A percentile compares a stretch with the other conserved stretches of the same genome.
These are phyloP conservation scores for Candoia aspera DNA, from an alignment of 2,113 vertebrate genomes.

Conservation along the genomic window DNA sequence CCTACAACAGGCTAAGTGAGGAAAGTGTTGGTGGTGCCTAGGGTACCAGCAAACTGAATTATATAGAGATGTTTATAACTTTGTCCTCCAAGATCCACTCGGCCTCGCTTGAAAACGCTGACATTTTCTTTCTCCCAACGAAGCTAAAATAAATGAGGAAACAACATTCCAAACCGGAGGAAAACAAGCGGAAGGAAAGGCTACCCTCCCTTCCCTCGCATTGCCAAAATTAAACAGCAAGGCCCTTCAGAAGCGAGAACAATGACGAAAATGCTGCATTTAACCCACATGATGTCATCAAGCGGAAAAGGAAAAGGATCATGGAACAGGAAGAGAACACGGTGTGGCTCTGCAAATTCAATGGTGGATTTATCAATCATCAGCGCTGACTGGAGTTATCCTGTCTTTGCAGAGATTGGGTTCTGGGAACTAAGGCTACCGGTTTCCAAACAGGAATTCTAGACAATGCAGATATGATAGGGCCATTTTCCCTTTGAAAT, in stretches of 20 bases:
- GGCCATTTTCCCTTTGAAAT: neutral
- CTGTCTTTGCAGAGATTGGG: constrained; percentile 39
- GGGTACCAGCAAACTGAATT: neutral
- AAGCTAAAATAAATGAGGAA: constrained; percentile 63
- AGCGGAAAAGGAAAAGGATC: constrained; percentile 68
- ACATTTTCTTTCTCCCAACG: constrained; percentile 56
- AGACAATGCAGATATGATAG: constrained; percentile 26
- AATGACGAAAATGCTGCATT: constrained; percentile 49
- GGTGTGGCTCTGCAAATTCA: constrained; percentile 44
- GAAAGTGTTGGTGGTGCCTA: neutral
- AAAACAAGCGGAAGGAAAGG: constrained; percentile 59
- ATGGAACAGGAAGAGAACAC: constrained; percentile 60
- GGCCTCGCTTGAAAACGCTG: constrained; percentile 16
- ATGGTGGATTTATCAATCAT: constrained; percentile 53
- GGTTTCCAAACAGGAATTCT: constrained; percentile 33
- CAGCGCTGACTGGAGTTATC: constrained; percentile 38
- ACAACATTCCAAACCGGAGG: constrained; percentile 43
- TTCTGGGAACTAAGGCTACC: constrained; percentile 51
- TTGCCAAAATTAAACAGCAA: constrained; percentile 40
- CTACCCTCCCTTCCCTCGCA: constrained; percentile 25
- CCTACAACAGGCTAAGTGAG: neutral
- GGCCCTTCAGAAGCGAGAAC: constrained; percentile 57
- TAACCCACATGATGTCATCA: constrained; percentile 34
- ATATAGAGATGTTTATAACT: neutral
- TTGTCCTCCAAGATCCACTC: neutral